Evolutionary conservation across 2,113 vertebrate species (phyloP).

Genomic region (Lepisosteus oculatus): DNA sequence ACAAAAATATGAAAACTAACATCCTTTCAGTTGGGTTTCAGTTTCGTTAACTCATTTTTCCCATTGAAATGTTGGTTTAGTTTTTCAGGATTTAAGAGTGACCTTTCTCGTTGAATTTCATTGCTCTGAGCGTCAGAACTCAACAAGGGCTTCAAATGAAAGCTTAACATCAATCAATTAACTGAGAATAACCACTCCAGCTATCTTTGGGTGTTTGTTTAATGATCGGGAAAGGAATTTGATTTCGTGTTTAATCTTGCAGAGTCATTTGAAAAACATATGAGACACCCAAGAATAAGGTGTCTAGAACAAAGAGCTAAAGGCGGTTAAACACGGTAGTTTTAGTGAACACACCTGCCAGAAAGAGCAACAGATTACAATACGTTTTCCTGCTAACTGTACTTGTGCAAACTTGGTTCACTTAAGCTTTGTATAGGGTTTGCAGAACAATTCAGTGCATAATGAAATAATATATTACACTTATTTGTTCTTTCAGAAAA

Average conservation of each 20-base stretch:
- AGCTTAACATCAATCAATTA: constrained; percentile 26
- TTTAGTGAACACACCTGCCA: constrained; percentile 22
- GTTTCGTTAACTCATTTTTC: neutral
- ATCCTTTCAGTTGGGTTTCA: neutral
- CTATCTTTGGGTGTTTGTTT: constrained; percentile 24
- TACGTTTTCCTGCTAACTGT: no score
- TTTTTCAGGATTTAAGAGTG: neutral
- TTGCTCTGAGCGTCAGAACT: neutral
- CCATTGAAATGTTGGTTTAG: neutral
- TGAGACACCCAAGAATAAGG: constrained; percentile 23
- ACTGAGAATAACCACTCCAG: constrained; percentile 23
- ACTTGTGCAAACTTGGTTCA: no score
- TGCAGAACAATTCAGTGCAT: no score
- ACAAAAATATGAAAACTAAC: no score
- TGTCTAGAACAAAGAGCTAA: constrained; percentile 10
- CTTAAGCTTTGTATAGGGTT: no score
- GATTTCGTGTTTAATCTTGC: constrained; percentile 52
- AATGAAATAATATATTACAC: no score
- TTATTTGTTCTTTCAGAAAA: no score
- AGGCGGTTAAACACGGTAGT: constrained; percentile 3
- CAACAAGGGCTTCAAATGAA: neutral
- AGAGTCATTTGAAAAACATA: constrained; percentile 27
- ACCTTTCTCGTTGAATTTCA: neutral
- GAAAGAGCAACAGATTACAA: neutral
- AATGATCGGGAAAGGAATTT: constrained; percentile 36